These are phyloP conservation scores for Anolis apletophallus DNA, from an alignment of 2,797 vertebrate genomes.

Conservation along the genomic window DNA sequence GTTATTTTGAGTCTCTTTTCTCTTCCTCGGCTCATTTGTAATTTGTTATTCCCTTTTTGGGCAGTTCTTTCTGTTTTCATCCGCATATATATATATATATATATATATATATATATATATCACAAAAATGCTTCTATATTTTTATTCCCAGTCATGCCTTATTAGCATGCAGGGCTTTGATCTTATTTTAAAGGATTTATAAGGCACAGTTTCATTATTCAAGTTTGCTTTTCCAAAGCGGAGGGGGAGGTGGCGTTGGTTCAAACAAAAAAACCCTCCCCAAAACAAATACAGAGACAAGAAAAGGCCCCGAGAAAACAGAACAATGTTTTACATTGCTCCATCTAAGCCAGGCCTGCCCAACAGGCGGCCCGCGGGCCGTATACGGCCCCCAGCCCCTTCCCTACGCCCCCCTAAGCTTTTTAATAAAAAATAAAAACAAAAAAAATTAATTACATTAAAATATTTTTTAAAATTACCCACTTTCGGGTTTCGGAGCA, in stretches of 20 bases:
- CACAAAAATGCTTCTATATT: constrained; percentile 63
- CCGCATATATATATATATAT: constrained; percentile 56
- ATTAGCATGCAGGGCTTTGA: constrained; percentile 75
- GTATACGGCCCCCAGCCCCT: no score
- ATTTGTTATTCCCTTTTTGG: constrained; percentile 76
- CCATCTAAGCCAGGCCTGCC: neutral
- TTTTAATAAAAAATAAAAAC: no score
- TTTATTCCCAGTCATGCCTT: constrained; percentile 69
- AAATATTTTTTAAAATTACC: no score
- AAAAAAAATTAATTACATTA: no score
- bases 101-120: constrained; percentile 64
- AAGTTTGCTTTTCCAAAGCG: constrained; percentile 58
- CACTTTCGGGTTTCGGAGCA: no score
- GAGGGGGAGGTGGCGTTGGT: neutral
- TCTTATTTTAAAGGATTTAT: constrained; percentile 71
- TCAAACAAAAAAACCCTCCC: constrained; percentile 27
- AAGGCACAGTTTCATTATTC: constrained; percentile 66
- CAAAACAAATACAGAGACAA: constrained; percentile 22
- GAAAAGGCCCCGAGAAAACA: constrained; percentile 25
- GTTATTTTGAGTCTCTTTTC: constrained; percentile 58
- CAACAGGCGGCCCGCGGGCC: no score
- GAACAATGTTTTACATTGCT: neutral
- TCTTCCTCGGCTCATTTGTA: constrained; percentile 69
- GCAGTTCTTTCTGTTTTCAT: constrained; percentile 35
- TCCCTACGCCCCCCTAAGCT: no score